A percentile compares a stretch with the other conserved stretches of the same genome.
phyloP scores from a whole-genome alignment of 2,113 vertebrate species.

The human (Homo sapiens) region GRCh38 chr12:85898001-85898500 shows the following conservation, averaged over 20 bases:
- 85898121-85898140: background rate
- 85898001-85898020: rapidly evolving
- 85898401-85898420: background rate
- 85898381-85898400: background rate
- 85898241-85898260: background rate
- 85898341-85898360: background rate
- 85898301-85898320: background rate
- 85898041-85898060: background rate
- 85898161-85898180: background rate
- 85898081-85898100: background rate
- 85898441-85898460: background rate
- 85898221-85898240: background rate
- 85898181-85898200: background rate
- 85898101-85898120: background rate
- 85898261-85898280: background rate
- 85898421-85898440: background rate
- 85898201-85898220: background rate
- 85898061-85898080: background rate
- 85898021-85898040: rapidly evolving
- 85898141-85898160: background rate
- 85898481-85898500: background rate
- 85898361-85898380: background rate
- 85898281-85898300: background rate
- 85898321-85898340: background rate
- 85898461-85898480: background rate